Percentiles rank a stretch among this genome's conserved stretches.
phyloP scores from a whole-genome alignment of 2,888 invertebrate species.

The Lingula anatina region DNA sequence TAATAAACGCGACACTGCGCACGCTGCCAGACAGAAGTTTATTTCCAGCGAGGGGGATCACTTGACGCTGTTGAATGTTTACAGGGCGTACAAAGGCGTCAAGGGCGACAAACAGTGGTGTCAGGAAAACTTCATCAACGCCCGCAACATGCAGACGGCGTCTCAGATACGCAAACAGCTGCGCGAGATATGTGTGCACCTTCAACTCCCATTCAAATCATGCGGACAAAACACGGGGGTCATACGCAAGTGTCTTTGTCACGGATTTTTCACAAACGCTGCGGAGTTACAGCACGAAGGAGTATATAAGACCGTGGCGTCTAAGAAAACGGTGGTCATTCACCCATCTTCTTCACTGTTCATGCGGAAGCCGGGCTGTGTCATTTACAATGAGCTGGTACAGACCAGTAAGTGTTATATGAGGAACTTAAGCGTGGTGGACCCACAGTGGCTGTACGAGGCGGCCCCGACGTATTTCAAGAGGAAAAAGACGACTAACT shows the following conservation, averaged over 20 bases:
- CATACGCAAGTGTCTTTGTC: constrained; percentile 69
- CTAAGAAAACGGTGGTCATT: constrained; percentile 67
- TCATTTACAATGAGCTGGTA: constrained; percentile 83
- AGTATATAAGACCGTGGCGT: constrained; percentile 66
- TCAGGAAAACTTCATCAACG: constrained; percentile 79
- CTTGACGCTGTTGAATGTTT: constrained; percentile 84
- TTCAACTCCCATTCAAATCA: constrained; percentile 61
- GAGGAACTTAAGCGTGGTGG: constrained; percentile 70
- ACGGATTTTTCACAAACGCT: constrained; percentile 79
- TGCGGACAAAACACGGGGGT: constrained; percentile 57
- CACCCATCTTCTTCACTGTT: constrained; percentile 81
- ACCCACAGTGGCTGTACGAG: constrained; percentile 73
- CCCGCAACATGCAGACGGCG: constrained; percentile 76
- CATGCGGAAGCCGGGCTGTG: constrained; percentile 65
- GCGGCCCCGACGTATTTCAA: constrained; percentile 52
- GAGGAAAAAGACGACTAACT: constrained; percentile 24
- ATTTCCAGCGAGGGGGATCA: constrained; percentile 84
- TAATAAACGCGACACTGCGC: constrained; percentile 71
- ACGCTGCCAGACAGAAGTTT: constrained; percentile 71
- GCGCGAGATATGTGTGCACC: constrained; percentile 64
- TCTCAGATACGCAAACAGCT: constrained; percentile 76
- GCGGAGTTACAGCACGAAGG: constrained; percentile 75
- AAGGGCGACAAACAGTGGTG: constrained; percentile 73
- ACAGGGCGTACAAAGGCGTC: constrained; percentile 69
- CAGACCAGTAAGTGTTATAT: constrained; percentile 78